Evolutionary conservation across 2,113 vertebrate genomes (phyloP), one percentile per base, ranked within the genome.

Genomic region (Mixornis gularis): DNA sequence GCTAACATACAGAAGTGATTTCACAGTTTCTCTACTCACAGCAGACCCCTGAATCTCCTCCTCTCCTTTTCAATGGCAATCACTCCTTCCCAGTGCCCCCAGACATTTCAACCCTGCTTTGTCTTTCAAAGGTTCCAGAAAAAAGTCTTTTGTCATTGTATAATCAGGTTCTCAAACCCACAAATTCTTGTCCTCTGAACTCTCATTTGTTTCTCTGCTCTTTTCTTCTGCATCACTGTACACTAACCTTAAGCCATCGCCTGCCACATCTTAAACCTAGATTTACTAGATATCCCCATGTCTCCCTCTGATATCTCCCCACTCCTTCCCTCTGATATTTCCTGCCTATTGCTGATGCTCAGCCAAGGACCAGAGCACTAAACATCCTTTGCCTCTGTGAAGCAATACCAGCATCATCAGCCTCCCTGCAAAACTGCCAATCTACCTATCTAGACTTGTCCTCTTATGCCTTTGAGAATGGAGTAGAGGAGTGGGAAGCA

Each of bases 61-160:
- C 25, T 9, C 22, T 68, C 9, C 8, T 79, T 87, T 90, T 34
- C 29, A 41, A 41, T 9, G 27, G 19, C 59, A 76, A 14, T 34
- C 0, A 1, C 22, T 72, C 38, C 9, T 34, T 77, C 32, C 10
- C 18, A 10, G 40, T 40, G 44, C 3, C 8, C 24, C 7, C 13
- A 26, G 25, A 41, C 1, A 9, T 65, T 71, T 44, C 48, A 73
- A 6, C 19, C 12, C 7, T 10, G 17, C 20, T 49, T 60, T 62
- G 46, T 58, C 51, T 69, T 89, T 89, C 55, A 77, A 38, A 72
- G 7, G 9, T 9, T 83, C 19, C 60, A 83, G 49, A 64, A 85
- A 36, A 36, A 32, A 14, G 12, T 20, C 16, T 74, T 87, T 79
- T 55, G 13, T 46, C 41, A 30, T 27, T 30, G 21, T 52, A 24